A percentile compares a stretch with the other conserved stretches of the same genome.
phyloP scores from a whole-genome alignment of 2,113 vertebrate species.

The Todiramphus chloris region DNA sequence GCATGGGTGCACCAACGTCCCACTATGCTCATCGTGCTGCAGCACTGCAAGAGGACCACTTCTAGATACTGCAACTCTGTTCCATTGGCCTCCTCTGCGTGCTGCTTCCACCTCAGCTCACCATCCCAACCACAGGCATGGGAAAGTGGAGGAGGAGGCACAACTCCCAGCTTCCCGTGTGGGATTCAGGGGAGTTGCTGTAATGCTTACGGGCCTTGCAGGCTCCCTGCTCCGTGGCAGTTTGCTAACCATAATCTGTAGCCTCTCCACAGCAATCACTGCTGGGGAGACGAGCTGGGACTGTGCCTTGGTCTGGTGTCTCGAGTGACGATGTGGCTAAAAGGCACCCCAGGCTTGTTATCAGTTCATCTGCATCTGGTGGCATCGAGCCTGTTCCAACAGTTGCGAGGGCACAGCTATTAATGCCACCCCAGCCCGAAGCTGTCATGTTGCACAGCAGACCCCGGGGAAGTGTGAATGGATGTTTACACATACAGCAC shows the following conservation, averaged over 20 bases:
- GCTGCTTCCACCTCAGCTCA: not conserved
- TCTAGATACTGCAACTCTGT: not conserved
- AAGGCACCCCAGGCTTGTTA: not conserved
- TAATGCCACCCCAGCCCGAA: not conserved
- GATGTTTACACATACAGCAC: not conserved
- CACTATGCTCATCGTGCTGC: not conserved
- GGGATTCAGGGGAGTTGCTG: not conserved
- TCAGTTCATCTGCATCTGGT: not conserved
- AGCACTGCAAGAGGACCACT: not conserved
- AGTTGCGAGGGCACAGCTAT: not conserved
- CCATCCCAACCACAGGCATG: not conserved
- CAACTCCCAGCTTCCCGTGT: not conserved
- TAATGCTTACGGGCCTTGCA: not conserved
- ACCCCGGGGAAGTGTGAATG: not conserved
- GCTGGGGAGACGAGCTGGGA: not conserved
- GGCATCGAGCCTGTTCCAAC: not conserved
- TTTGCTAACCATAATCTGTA: not conserved
- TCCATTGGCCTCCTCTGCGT: not conserved
- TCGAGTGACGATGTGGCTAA: not conserved
- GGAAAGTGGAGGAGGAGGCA: not conserved
- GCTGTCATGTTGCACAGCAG: not conserved
- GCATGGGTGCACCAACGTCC: not conserved
- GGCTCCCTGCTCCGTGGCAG: not conserved
- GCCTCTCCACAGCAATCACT: not conserved
- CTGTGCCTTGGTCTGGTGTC: not conserved